phyloP scores from a whole-genome alignment of 2,888 invertebrate species.

The Apamea monoglypha region DNA sequence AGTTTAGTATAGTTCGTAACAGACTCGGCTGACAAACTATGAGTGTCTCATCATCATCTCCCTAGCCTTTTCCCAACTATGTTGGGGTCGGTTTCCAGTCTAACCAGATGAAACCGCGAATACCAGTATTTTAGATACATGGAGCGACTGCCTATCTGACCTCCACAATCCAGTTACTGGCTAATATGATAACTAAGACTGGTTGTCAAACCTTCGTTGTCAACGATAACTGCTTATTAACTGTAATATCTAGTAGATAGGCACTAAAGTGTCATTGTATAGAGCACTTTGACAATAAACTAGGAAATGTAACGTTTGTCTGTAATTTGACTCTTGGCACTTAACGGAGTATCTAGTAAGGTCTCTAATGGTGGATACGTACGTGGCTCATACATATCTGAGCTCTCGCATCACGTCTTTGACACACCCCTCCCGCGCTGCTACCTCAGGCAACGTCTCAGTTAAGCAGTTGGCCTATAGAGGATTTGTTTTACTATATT shows the following conservation, averaged over 20 bases:
- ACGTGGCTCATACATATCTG: not conserved
- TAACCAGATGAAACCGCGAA: not conserved
- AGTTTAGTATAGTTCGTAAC: not conserved
- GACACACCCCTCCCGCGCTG: too few species aligned
- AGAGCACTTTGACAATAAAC: not conserved
- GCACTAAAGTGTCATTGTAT: not conserved
- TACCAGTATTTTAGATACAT: not conserved
- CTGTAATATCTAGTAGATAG: not conserved
- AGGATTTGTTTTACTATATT: conserved; percentile 11
- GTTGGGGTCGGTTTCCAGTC: not conserved
- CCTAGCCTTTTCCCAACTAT: not conserved
- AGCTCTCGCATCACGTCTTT: too few species aligned
- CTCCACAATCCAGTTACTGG: not conserved
- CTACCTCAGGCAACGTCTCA: too few species aligned
- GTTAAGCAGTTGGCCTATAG: too few species aligned
- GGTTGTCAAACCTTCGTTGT: not conserved
- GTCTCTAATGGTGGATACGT: not conserved
- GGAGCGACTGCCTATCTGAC: not conserved
- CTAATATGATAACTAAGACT: not conserved
- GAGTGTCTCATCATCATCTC: not conserved
- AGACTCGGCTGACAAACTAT: not conserved
- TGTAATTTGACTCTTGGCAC: not conserved
- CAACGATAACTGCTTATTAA: not conserved
- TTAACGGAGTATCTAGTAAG: not conserved
- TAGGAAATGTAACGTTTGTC: not conserved